Percentiles rank a stretch among this genome's conserved stretches.
Evolutionary conservation across 2,113 vertebrate genomes (phyloP).

Genomic region (Notarius quadriscutis): DNA sequence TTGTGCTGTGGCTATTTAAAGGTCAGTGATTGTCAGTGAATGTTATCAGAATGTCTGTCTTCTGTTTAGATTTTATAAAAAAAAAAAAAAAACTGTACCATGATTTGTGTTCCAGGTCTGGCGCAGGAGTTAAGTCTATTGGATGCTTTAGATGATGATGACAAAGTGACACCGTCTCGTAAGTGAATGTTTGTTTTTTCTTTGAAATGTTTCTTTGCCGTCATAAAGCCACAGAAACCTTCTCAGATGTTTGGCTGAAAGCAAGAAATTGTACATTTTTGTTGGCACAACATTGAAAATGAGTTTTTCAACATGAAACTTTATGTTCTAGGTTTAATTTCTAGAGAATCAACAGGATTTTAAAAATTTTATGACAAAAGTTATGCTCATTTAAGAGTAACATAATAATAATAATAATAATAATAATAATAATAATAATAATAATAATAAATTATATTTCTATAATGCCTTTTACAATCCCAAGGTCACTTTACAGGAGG

Average conservation of each 20-base stretch:
- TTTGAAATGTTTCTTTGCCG: background rate
- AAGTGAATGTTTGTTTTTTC: constrained; percentile 19
- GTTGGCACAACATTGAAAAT: background rate
- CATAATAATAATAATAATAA: no score
- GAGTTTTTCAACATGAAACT: background rate
- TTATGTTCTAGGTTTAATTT: background rate
- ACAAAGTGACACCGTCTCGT: background rate
- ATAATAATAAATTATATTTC: no score
- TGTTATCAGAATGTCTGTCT: background rate
- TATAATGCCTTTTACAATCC: no score
- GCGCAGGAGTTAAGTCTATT: constrained; percentile 50
- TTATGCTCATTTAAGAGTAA: background rate
- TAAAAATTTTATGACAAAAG: background rate
- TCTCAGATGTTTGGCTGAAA: background rate
- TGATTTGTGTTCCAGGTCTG: constrained; percentile 54
- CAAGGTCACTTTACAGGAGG: no score
- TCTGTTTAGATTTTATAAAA: background rate
- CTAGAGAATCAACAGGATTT: background rate
- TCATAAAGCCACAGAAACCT: background rate
- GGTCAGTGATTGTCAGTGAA: background rate
- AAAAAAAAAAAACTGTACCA: background rate
- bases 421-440: no score
- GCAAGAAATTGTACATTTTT: background rate
- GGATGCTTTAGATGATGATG: constrained; percentile 32
- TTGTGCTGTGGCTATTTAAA: background rate